These are phyloP conservation scores for Chanos chanos DNA, from an alignment of 2,797 vertebrate species.

Conservation along the genomic window DNA sequence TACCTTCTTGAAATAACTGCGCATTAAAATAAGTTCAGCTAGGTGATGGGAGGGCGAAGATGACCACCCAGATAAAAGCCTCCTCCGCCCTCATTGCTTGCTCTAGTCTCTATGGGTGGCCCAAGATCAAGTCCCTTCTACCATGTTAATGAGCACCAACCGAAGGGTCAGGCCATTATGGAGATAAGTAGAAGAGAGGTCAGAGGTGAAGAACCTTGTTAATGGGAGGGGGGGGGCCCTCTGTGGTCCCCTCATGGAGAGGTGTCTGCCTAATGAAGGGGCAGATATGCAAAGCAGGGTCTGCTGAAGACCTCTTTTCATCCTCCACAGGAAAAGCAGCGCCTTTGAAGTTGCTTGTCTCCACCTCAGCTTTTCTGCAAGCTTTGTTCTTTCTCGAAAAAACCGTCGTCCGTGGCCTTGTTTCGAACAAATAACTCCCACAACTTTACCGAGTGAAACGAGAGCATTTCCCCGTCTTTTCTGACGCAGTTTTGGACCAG, in stretches of 20 bases:
- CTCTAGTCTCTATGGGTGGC: slow-evolving; percentile 55
- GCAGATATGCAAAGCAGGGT: slow-evolving; percentile 47
- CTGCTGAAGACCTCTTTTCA: slow-evolving; percentile 10
- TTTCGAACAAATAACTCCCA: too few relatives aligned
- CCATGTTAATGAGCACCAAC: slow-evolving; percentile 81
- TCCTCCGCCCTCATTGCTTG: slow-evolving; percentile 8
- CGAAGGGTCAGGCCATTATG: slow-evolving; percentile 81
- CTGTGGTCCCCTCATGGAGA: slow-evolving; percentile 47
- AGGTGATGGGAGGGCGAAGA: not conserved
- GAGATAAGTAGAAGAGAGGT: slow-evolving; percentile 75
- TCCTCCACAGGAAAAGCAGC: slow-evolving; percentile 5
- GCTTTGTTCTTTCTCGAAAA: too few relatives aligned
- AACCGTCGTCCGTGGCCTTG: too few relatives aligned
- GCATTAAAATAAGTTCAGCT: too few relatives aligned
- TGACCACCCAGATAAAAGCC: not conserved
- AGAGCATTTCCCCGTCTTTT: too few relatives aligned
- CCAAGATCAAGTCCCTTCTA: slow-evolving; percentile 71
- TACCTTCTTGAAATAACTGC: too few relatives aligned
- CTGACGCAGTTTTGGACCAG: too few relatives aligned
- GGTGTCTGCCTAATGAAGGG: slow-evolving; percentile 41
- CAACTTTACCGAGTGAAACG: too few relatives aligned
- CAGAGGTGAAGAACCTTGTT: slow-evolving; percentile 74
- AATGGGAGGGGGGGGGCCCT: slow-evolving; percentile 70
- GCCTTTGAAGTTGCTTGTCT: slow-evolving; percentile 26
- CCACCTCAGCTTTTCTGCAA: slow-evolving; percentile 19